Conservation (phyloP, 2,888 invertebrate species). For the Calameuta filiformis region DNA sequence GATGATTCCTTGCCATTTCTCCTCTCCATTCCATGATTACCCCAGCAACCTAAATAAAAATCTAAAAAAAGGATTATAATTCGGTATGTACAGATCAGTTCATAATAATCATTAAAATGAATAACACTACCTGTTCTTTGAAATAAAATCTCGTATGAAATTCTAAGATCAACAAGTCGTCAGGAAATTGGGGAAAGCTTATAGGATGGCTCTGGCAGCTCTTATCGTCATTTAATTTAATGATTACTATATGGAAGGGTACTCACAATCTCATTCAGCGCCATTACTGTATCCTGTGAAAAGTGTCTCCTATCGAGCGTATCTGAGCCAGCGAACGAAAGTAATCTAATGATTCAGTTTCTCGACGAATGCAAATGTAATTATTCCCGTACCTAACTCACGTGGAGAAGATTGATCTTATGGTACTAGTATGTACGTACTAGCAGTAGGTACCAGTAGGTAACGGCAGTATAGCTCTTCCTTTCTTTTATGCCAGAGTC, state of each 20-base stretch:
- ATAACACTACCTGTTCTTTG: neutral
- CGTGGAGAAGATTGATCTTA: neutral
- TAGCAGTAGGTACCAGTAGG: neutral
- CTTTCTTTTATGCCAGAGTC: conserved; percentile 13
- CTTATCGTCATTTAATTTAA: neutral
- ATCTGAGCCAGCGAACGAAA: neutral
- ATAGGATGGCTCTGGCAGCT: neutral
- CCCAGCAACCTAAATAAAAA: neutral
- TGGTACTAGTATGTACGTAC: neutral
- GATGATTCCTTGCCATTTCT: neutral
- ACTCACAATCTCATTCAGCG: neutral
- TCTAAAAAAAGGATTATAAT: neutral
- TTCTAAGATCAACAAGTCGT: neutral
- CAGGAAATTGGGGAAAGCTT: neutral
- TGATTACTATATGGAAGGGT: neutral
- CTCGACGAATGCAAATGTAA: conserved; percentile 2
- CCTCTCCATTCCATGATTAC: neutral
- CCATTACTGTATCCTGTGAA: neutral
- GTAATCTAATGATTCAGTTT: neutral
- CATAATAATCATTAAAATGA: neutral
- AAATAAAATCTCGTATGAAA: neutral
- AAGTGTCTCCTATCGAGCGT: neutral
- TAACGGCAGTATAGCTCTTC: conserved; percentile 13
- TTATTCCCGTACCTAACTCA: neutral
- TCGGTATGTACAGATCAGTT: neutral